Percentiles rank a stretch among this genome's conserved stretches.
phyloP scores from a whole-genome alignment of 1,140 invertebrate species.

The Drosophila suzukii region DNA sequence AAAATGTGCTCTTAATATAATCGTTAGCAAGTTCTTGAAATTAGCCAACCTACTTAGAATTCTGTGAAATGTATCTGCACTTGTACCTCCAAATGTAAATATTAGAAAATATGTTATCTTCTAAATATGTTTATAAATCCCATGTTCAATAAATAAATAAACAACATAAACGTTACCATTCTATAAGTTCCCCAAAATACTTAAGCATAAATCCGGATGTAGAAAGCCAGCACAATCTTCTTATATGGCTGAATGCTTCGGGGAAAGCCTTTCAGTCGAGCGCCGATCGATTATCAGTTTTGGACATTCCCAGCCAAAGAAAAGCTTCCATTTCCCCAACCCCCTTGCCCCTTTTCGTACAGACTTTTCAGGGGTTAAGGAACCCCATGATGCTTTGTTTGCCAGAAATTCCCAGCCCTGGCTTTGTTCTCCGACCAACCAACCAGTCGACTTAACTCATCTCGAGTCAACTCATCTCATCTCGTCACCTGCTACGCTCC shows the following conservation, averaged over 20 bases:
- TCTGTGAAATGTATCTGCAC: too few relatives aligned
- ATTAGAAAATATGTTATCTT: too few relatives aligned
- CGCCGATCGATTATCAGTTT: conserved; percentile 8
- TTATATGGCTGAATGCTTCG: neutral
- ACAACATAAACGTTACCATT: too few relatives aligned
- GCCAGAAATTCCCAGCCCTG: conserved; percentile 7
- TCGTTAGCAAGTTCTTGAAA: too few relatives aligned
- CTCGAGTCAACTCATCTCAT: conserved; percentile 33
- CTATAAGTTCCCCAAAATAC: neutral
- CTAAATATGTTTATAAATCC: too few relatives aligned
- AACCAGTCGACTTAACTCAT: conserved; percentile 35
- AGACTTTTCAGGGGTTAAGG: neutral
- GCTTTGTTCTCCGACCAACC: conserved; percentile 12
- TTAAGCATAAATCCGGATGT: too few relatives aligned
- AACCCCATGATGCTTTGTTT: conserved; percentile 17
- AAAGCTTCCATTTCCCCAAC: neutral
- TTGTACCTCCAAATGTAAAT: too few relatives aligned
- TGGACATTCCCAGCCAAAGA: conserved; percentile 1
- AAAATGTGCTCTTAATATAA: too few relatives aligned
- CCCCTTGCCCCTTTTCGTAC: neutral
- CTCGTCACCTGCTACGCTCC: conserved; percentile 35
- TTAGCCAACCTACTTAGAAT: too few relatives aligned
- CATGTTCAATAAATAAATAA: too few relatives aligned
- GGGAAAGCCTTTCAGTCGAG: neutral
- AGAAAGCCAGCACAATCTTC: neutral